A percentile compares a stretch with the other conserved stretches of the same genome.
phyloP scores from a whole-genome alignment of 2,888 invertebrate species.

The Brenthis ino region DNA sequence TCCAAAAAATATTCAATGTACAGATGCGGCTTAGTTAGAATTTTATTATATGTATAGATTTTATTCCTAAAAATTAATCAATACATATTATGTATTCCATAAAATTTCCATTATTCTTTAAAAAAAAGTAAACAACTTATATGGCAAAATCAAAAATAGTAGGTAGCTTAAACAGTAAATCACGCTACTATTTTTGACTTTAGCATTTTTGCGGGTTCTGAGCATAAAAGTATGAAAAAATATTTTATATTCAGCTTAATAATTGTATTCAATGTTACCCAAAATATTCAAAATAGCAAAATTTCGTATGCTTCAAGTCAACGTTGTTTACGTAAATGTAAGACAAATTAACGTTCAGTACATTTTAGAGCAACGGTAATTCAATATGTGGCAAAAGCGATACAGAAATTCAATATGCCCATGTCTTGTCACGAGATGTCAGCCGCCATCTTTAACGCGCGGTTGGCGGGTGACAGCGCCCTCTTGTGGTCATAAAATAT shows the following conservation, averaged over 20 bases:
- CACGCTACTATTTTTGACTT: too few species aligned
- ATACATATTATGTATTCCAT: too few species aligned
- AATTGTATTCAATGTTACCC: not conserved
- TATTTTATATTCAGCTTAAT: not conserved
- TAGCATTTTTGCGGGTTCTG: too few species aligned
- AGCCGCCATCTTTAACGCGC: slow-evolving; percentile 40
- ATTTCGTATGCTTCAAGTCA: slow-evolving; percentile 1
- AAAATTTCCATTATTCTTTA: too few species aligned
- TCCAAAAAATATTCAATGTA: too few species aligned
- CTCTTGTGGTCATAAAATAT: slow-evolving; percentile 43
- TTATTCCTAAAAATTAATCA: too few species aligned
- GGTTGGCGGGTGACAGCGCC: slow-evolving; percentile 37
- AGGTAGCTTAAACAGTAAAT: too few species aligned
- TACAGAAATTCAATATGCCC: slow-evolving; percentile 58
- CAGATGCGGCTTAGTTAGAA: too few species aligned
- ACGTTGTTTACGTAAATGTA: slow-evolving; percentile 20
- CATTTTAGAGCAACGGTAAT: slow-evolving; percentile 32
- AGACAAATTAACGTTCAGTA: slow-evolving; percentile 31
- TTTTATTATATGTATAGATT: too few species aligned
- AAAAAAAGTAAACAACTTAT: too few species aligned
- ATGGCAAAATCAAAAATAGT: too few species aligned
- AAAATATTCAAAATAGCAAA: slow-evolving; percentile 2
- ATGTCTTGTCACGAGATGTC: slow-evolving; percentile 51
- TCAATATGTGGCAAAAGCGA: slow-evolving; percentile 48
- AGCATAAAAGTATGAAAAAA: too few species aligned